Base-by-base conservation (phyloP, 2,797 vertebrate genomes). In the Helostoma temminkii region DNA sequence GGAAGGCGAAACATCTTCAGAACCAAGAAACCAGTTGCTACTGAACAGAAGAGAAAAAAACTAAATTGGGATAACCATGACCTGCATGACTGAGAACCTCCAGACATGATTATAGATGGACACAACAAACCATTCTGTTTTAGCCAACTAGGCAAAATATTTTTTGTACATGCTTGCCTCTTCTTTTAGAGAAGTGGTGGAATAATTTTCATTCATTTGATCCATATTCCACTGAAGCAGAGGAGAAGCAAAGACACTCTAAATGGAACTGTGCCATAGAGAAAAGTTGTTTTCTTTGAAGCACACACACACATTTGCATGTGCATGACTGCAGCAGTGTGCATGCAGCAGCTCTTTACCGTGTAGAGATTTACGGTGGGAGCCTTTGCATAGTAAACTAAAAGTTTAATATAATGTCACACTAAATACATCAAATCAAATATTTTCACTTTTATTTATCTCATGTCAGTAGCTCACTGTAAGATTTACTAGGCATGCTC, bases 101-200 rank as follows among this genome's bases (percentile, higher is more conserved):
- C n/a, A n/a, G n/a, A n/a, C n/a, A n/a, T n/a, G n/a, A n/a, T n/a
- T 77, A 62, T 57, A 74, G 81, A 84, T 81, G 80, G 81, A 80
- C 78, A 83, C 32, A 39, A 67, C 50, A n/a, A n/a, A 71, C 66
- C 66, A 52, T 58, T 75, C 68, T 77, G 63, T 82, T 78, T 47
- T 32, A 66, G 63, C 66, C 60, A 62, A 74, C 74, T 71, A 62
- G 71, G 65, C 50, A 43, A 58, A 75, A 74, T 83, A 84, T 80
- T 81, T 48, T 54, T 84, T 62, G 64, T 42, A 59, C 26, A 76
- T 7, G 34, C 45, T 19, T 41, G 48, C 62, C 62, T 37, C 49
- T 32, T 53, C 55, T 66, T 47, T 22, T 55, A 28, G 43, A 49
- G 63, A 47, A 39, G 48, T 73, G 54, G 63, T 21, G 28, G 75